A percentile compares a stretch with the other conserved stretches of the same genome.
Evolutionary conservation across 2,888 invertebrate genomes (phyloP).

Genomic region (Micoletzkya japonica): DNA sequence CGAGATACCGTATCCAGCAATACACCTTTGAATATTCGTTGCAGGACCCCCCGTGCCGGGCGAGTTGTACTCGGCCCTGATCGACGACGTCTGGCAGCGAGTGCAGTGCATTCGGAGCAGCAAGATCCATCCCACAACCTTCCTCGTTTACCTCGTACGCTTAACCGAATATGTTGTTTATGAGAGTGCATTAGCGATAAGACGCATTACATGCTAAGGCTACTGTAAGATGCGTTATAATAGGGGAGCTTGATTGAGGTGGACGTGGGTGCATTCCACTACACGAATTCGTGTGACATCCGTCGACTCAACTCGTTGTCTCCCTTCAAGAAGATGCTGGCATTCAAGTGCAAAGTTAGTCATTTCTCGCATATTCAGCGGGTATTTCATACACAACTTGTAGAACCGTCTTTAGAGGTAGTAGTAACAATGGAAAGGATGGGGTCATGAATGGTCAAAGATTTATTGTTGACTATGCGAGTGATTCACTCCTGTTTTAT

Average conservation of each 20-base stretch:
- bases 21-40: too few species aligned
- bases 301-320: conserved; percentile 46
- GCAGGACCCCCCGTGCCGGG: conserved; percentile 1
- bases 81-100: conserved; percentile 47
- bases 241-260: conserved; percentile 30
- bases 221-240: background rate
- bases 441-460: too few species aligned
- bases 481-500: too few species aligned
- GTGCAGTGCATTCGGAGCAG: conserved; percentile 41
- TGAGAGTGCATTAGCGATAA: background rate
- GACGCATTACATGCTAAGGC: background rate
- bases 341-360: conserved; percentile 51
- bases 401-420: too few species aligned
- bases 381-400: too few species aligned
- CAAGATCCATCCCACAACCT: conserved; percentile 39
- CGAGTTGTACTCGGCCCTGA: conserved; percentile 41
- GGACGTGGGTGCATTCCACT: conserved; percentile 51
- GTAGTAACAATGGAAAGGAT: too few species aligned
- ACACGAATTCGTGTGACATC: conserved; percentile 37
- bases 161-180: background rate
- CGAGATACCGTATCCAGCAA: too few species aligned
- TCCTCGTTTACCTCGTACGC: conserved; percentile 21
- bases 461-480: too few species aligned
- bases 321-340: conserved; percentile 51
- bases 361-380: background rate